Evolutionary conservation across 23 tunicate species (phyloP), one percentile per base, ranked within the genome.

Genomic region (Phallusia fumigata): DNA sequence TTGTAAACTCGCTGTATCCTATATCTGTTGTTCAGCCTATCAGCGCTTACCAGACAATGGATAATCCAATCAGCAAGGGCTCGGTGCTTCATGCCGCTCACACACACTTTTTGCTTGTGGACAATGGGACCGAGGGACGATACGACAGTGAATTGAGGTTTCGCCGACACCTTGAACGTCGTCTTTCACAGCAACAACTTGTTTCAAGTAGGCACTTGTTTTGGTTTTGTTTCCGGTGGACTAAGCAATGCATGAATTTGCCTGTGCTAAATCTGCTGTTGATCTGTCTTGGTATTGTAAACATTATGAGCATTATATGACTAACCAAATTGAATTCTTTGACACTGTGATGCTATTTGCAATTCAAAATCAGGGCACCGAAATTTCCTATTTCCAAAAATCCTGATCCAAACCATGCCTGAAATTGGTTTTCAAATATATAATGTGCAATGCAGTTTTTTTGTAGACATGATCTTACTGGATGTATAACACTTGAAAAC

Each of bases 11-110:
- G 16, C 5, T 58, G 3, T 3, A 58, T 58, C 69, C 69, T 58
- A 58, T 13, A 8, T 22, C 69, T 58, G 8, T 21, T 58, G 28
- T 88, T 35, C 87, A 93, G 98, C 77, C 88, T 0, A 81, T 93
- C 69, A 93, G 88, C 31, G 72, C 99, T 33, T 95, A 95, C 79
- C 96, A 90, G 76, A 95, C 99, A 18, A 95, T 95, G 99, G 88
- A 73, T 22, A 84, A 90, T 36, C 99, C 99, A 0, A 31, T 90
- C n/a, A 90, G 95, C 77, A 95, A 95, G 84, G 99, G 99, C 6
- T 78, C 96, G 19, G 99, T 95, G 8, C 88, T 95, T 0, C 86
- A 95, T 82, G 84, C 99, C 0, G 99, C 92, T 8, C 83, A 90
- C 79, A 80, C 96, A 10, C 96, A 95, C 51, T 95, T 95, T 72